phyloP scores from a whole-genome alignment of 2,113 vertebrate genomes.

The Spea bombifrons region DNA sequence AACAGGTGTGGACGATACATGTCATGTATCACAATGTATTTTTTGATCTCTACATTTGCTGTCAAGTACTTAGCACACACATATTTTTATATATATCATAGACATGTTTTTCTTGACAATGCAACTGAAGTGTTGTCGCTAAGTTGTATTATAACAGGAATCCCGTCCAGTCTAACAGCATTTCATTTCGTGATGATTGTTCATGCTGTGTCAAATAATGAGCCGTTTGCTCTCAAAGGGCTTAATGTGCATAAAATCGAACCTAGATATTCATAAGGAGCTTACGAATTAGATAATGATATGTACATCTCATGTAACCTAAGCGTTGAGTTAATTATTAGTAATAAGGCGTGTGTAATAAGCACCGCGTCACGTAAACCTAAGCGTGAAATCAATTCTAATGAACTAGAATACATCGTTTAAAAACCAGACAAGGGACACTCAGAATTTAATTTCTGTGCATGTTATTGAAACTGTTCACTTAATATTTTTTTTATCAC shows the following conservation, averaged over 20 bases:
- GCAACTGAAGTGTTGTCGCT: not conserved
- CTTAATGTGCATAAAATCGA: constrained; percentile 56
- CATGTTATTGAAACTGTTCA: too few species aligned
- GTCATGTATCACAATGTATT: too few species aligned
- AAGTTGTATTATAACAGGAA: not conserved
- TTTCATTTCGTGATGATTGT: constrained; percentile 49
- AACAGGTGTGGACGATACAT: too few species aligned
- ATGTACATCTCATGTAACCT: constrained; percentile 3
- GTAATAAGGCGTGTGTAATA: constrained; percentile 61
- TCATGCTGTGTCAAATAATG: constrained; percentile 54
- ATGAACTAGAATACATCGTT: not conserved
- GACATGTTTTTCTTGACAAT: too few species aligned
- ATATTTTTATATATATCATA: too few species aligned
- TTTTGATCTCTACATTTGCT: too few species aligned
- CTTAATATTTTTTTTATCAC: too few species aligned
- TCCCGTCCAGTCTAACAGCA: constrained; percentile 39
- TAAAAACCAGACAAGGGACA: too few species aligned
- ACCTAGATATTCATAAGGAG: constrained; percentile 6
- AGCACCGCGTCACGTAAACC: constrained; percentile 48
- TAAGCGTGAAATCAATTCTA: constrained; percentile 55
- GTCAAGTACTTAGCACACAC: too few species aligned
- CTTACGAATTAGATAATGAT: constrained; percentile 49
- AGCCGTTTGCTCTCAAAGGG: constrained; percentile 43
- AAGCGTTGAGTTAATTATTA: constrained; percentile 60
- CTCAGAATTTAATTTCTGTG: too few species aligned